Percentiles rank a stretch among this genome's conserved stretches.
These are phyloP conservation scores for Bombyx mandarina DNA, from an alignment of 1,140 invertebrate genomes.

Conservation along the genomic window DNA sequence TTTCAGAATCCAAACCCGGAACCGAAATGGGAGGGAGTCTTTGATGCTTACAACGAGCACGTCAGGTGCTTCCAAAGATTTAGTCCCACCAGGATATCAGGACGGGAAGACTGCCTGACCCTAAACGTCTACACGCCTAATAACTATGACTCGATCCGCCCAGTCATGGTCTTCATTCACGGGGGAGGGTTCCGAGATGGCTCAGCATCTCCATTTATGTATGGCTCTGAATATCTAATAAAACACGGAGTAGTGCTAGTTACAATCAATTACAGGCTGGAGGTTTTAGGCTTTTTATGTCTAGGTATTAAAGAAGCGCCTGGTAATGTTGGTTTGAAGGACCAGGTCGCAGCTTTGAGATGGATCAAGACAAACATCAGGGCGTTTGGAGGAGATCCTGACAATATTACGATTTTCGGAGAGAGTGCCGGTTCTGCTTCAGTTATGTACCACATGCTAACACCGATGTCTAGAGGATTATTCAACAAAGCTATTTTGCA, in stretches of 20 bases:
- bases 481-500: constrained; percentile 69
- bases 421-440: constrained; percentile 57
- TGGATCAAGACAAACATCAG: constrained; percentile 72
- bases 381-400: constrained; percentile 57
- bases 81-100: constrained; percentile 28
- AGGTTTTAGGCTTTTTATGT: constrained; percentile 76
- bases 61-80: constrained; percentile 68
- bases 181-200: background rate
- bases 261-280: constrained; percentile 78
- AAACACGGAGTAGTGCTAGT: constrained; percentile 77
- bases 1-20: constrained; percentile 67
- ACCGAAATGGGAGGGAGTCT: constrained; percentile 71
- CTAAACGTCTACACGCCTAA: constrained; percentile 67
- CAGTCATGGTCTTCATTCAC: constrained; percentile 12
- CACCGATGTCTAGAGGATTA: constrained; percentile 46
- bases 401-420: constrained; percentile 58
- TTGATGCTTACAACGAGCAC: constrained; percentile 71
- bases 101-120: constrained; percentile 65
- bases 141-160: constrained; percentile 12
- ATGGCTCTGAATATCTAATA: constrained; percentile 59
- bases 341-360: constrained; percentile 69
- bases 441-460: constrained; percentile 49
- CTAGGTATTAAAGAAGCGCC: constrained; percentile 70
- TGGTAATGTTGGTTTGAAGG: constrained; percentile 73
- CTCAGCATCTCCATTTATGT: constrained; percentile 3